Base-by-base conservation (phyloP, 2,113 vertebrate genomes). In the Athene noctua region DNA sequence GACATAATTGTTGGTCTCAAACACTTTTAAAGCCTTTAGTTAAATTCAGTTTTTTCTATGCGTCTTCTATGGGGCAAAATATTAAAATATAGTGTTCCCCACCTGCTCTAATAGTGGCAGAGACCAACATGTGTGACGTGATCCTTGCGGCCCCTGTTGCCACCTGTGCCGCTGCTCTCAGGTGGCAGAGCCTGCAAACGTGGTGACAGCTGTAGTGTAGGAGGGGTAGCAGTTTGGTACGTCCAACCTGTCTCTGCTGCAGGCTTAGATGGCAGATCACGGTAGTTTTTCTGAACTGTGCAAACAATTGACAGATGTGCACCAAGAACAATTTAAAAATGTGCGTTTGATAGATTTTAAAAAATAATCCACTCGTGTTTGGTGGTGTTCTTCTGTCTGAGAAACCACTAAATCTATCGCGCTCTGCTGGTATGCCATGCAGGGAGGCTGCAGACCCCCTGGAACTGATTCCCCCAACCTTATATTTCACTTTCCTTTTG, bases 401-500 rank as follows among this genome's bases (percentile, higher is more conserved):
- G 72, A 74, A 93, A 61, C 34, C 46, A 34, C 49, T 79, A 34
- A 88, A 84, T 84, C 47, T 93, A 2, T 61, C 0, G 0, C 13
- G 51, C 27, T 77, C 14, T 34, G 38, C 59, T 55, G 22, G 5
- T 1, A 5, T 61, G 49, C 65, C 30, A 1, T 1, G 19, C 14
- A 18, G 66, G 66, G 71, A 86, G 32, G 32, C 22, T 75, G 46
- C 46, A 80, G 32, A 8, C 20, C 23, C 52, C 11, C 11, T 66
- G 15, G 67, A 62, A 32, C 36, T 34, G 40, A 84, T 61, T 84
- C 55, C 34, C 27, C 3, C 20, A 90, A 79, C 34, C 59, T 49
- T 63, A 65, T 96, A 93, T 96, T 80, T 98, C 97, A 95, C 90
- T 80, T 88, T 95, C 61, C 57, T 74, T 97, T 97, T 96, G 96